Evolutionary conservation across 2,888 invertebrate species (phyloP), one percentile per base, ranked within the genome.

Genomic region (Bedellia somnulentella): DNA sequence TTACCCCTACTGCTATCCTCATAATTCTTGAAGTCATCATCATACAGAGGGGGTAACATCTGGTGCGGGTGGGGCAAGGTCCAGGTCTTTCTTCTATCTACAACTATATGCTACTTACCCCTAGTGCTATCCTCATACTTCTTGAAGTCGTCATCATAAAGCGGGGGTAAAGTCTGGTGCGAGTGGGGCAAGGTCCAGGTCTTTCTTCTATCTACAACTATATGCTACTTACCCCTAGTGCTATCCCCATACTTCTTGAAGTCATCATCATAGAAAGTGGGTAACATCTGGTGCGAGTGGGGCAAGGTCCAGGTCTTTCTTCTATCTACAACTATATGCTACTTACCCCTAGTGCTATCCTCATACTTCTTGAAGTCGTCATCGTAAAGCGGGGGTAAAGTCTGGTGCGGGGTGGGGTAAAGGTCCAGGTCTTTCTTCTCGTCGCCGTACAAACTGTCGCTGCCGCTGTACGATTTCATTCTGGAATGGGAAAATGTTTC

Each of bases 341-440:
- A 18, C 9, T 37, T 33, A 67, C 70, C 67, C 55, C 62, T 56
- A 22, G 60, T 42, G 13, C 51, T 35, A 29, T 63, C 58, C 0
- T 57, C 57, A 24, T 42, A 52, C 33, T 52, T 55, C 24, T 40
- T 43, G 13, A 61, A 59, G 0, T 67, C 64, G 30, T 45, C 52
- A 32, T 62, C 63, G 49, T 55, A 75, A 23, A 78, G 59, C 2
- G 77, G 67, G 0, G 77, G 77, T 30, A 78, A 57, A 4, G 59
- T 58, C 54, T 78, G 77, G 44, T 77, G 73, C 1, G 76, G 76
- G 0, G 75, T 70, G 29, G 77, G 77, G 46, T 66, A 77, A 46
- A 77, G 46, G 37, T 68, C 75, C 38, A 63, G 39, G 13, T 45
- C 46, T 2, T 57, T 57, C 45, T 73, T 71, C 26, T 32, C 35